Base-by-base conservation (phyloP, 2,113 vertebrate genomes). In the Myiozetetes cayanensis region DNA sequence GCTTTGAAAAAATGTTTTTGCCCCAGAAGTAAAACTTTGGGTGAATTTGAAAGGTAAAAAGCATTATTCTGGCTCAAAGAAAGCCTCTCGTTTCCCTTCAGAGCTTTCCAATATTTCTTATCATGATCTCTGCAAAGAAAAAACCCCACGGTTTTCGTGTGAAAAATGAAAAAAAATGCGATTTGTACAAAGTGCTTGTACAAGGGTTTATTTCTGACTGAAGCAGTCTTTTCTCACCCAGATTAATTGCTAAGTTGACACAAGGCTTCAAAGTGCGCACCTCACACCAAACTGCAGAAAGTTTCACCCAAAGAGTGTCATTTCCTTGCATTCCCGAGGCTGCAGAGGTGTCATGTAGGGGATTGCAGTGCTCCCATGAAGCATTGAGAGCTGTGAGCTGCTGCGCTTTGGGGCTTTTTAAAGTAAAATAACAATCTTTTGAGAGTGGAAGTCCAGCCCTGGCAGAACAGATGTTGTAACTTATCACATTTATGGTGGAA, bases 401-500 rank as follows among this genome's bases (percentile, higher is more conserved):
- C 83, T 84, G 75, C 0, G 0, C 87, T 89, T 46, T 79, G 78
- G 66, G 78, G 59, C 46, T 87, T 93, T 91, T 87, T 83, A 30
- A 82, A 87, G 85, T 63, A 62, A 94, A 94, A 70, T 28, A 95
- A 68, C 70, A 73, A 71, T 89, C 91, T 87, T 91, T 62, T 22
- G 43, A 75, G 81, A 76, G n/a, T 72, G 74, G n/a, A 94, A 96
- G 92, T 94, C 93, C 85, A 70, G 70, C 37, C 89, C 82, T 93
- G 87, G 93, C 89, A 96, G 85, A 96, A 94, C 96, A 95, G 94
- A 96, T 97, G 96, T 95, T 97, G 93, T 96, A 95, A 96, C 89
- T 96, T 96, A 96, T 79, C 91, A 52, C 91, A 91, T 97, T 96
- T 96, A 96, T 94, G 89, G 67, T 96, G 93, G 96, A 97, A 96